phyloP scores from a whole-genome alignment of 2,797 vertebrate genomes.

The Borostomias antarcticus region DNA sequence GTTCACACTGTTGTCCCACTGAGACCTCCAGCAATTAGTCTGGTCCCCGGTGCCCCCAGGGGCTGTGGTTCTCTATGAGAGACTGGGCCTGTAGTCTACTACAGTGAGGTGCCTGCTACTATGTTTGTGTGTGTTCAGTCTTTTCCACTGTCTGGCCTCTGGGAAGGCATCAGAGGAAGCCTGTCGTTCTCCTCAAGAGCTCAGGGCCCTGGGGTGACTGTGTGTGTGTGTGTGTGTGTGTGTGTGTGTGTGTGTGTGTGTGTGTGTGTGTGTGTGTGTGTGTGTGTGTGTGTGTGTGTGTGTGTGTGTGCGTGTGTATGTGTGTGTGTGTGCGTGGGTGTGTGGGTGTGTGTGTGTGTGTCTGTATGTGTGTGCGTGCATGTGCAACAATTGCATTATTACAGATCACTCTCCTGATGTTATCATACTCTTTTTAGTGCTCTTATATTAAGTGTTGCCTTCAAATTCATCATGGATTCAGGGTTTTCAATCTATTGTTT shows the following conservation, averaged over 20 bases:
- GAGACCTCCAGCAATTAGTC: constrained; percentile 54
- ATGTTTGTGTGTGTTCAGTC: constrained; percentile 43
- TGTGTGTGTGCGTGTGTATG: too few species aligned
- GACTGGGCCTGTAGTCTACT: constrained; percentile 14
- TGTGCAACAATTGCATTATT: constrained; percentile 46
- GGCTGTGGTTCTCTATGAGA: constrained; percentile 25
- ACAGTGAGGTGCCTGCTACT: constrained; percentile 9
- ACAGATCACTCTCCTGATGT: constrained; percentile 8
- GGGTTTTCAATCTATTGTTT: neutral
- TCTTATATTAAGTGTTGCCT: neutral
- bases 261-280: too few species aligned
- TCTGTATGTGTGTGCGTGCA: too few species aligned
- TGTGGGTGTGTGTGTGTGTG: too few species aligned
- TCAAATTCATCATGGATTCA: neutral
- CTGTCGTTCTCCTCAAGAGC: constrained; percentile 34
- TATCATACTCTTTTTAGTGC: neutral
- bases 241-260: too few species aligned
- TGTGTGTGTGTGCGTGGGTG: too few species aligned
- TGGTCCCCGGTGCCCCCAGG: constrained; percentile 29
- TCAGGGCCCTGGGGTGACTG: constrained; percentile 25
- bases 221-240: too few species aligned
- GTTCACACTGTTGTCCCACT: constrained; percentile 46
- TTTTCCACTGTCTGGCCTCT: constrained; percentile 66
- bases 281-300: too few species aligned
- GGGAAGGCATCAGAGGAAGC: constrained; percentile 56